Evolutionary conservation across 1,140 invertebrate genomes (phyloP), one percentile per base, ranked within the genome.

Genomic region (Pissodes strobi): DNA sequence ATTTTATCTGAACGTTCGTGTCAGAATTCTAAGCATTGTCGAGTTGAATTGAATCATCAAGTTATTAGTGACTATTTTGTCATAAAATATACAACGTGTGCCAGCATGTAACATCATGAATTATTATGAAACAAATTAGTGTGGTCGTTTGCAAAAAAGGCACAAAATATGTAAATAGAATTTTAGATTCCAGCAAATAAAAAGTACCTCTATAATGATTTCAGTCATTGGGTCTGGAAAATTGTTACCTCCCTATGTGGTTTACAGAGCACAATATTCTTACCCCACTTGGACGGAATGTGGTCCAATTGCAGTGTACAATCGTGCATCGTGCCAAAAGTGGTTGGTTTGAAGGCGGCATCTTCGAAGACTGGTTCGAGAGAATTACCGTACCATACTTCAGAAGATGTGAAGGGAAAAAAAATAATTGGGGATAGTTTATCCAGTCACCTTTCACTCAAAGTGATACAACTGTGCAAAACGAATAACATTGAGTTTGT

Each of bases 401-500:
- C n/a, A 34, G n/a, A 34, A 34, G 30, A 34, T 34, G 30, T n/a
- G n/a, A 34, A n/a, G 30, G 30, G n/a, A 34, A 34, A 34, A 34
- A 34, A 34, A 8, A 6, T 34, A 34, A 34, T 34, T 34, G 30
- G 30, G 30, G 30, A 34, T 34, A 34, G n/a, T 34, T 34, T 34
- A 34, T 34, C 30, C 30, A 34, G 30, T n/a, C 30, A 34, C n/a
- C 30, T 34, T n/a, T n/a, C 30, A 8, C 30, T 60, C 13, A 60
- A 72, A 43, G 68, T 78, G n/a, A n/a, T n/a, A n/a, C n/a, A n/a
- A n/a, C n/a, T n/a, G n/a, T n/a, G n/a, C n/a, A n/a, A n/a, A n/a
- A n/a, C n/a, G n/a, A n/a, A n/a, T n/a, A n/a, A n/a, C n/a, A n/a
- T n/a, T n/a, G n/a, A n/a, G n/a, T n/a, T 8, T 8, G n/a, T 34